These are phyloP conservation scores for Hippopotamus amphibius DNA, from an alignment of 2,113 vertebrate species.

Conservation along the genomic window DNA sequence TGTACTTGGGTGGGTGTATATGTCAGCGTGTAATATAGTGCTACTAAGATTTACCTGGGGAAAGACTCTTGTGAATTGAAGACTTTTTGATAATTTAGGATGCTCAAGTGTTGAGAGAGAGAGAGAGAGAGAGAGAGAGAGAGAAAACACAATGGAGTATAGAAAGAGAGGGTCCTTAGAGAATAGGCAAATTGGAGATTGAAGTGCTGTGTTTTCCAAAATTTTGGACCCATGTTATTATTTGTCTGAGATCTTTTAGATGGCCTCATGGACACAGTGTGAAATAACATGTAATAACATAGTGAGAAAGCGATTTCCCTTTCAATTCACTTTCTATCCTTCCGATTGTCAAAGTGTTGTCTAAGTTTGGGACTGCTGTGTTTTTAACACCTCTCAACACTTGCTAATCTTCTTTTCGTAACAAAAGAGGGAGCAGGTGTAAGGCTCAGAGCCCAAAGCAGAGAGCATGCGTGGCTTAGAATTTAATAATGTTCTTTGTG, in stretches of 20 bases:
- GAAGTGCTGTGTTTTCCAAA: background rate
- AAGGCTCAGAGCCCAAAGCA: background rate
- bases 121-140: background rate
- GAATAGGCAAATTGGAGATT: background rate
- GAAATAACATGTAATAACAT: background rate
- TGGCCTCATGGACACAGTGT: background rate
- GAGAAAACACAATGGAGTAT: no score
- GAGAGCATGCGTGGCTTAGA: background rate
- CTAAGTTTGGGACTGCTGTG: background rate
- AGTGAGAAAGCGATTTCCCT: background rate
- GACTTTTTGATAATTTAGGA: background rate
- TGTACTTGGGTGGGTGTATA: fast-evolving
- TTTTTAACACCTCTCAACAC: slow-evolving; percentile 50
- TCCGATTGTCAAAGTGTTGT: background rate
- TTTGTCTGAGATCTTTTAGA: background rate
- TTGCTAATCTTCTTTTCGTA: slow-evolving; percentile 31
- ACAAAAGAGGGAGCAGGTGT: slow-evolving; percentile 51
- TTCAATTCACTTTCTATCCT: background rate
- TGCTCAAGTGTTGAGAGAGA: background rate
- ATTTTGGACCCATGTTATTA: background rate
- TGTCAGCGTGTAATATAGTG: fast-evolving
- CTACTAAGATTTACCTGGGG: background rate
- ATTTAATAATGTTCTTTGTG: background rate
- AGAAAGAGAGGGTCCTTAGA: background rate
- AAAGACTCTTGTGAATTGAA: background rate